Evolutionary conservation across 2,888 invertebrate genomes (phyloP).

Genomic region (Ennomos erosarius): DNA sequence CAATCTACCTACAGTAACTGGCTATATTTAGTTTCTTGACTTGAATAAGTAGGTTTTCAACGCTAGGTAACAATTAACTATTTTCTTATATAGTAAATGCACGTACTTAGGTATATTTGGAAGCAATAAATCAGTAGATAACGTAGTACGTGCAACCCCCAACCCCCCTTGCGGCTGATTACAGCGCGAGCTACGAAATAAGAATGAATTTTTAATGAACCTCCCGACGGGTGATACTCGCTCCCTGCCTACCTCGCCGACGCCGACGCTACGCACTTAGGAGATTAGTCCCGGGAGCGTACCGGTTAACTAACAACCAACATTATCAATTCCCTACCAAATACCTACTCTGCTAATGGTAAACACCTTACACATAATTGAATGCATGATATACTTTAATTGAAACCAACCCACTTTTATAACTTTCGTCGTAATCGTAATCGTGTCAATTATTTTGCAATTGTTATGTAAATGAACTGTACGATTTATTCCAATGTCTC

Average conservation of each 20-base stretch:
- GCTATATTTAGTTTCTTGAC: constrained; percentile 1
- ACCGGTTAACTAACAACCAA: constrained; percentile 66
- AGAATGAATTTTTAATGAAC: constrained; percentile 85
- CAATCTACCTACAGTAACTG: not conserved
- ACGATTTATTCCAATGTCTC: constrained; percentile 38
- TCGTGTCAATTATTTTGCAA: constrained; percentile 37
- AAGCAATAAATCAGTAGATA: constrained; percentile 69
- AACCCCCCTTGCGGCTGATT: constrained; percentile 74
- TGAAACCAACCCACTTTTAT: constrained; percentile 16
- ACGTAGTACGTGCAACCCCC: constrained; percentile 56
- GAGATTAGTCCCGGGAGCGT: constrained; percentile 81
- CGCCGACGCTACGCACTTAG: constrained; percentile 77
- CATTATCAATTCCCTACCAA: constrained; percentile 53
- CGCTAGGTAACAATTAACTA: no score
- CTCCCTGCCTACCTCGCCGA: constrained; percentile 30
- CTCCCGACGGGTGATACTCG: constrained; percentile 45
- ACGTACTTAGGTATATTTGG: constrained; percentile 35
- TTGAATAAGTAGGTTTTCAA: not conserved
- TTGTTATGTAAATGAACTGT: constrained; percentile 35
- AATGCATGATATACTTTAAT: constrained; percentile 17
- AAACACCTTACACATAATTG: constrained; percentile 21
- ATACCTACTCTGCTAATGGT: constrained; percentile 38
- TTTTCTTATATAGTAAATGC: constrained; percentile 10
- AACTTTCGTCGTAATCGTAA: constrained; percentile 31
- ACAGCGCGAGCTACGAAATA: constrained; percentile 75